Conservation (phyloP, 2,888 invertebrate species). For the Gortyna flavago region DNA sequence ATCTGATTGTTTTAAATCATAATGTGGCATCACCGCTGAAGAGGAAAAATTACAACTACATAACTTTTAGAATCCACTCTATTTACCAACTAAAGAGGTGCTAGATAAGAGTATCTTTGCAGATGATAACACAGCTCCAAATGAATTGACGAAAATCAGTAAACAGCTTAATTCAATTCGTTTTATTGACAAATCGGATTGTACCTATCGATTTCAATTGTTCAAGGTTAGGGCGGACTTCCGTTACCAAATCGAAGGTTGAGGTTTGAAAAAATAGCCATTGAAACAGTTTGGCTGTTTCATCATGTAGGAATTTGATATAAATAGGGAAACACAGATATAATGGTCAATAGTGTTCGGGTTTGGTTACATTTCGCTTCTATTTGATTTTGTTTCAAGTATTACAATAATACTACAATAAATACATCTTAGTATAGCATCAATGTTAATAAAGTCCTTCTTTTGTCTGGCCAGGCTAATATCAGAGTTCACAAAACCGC, state of each 20-base stretch:
- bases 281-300: slow-evolving; percentile 58
- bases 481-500: too few relatives aligned
- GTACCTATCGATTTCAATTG: slow-evolving; percentile 51
- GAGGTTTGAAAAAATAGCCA: slow-evolving; percentile 34
- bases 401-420: not conserved
- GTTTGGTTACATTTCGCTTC: not conserved
- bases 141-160: slow-evolving; percentile 21
- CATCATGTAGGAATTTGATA: slow-evolving; percentile 53
- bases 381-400: not conserved
- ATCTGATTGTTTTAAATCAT: too few relatives aligned
- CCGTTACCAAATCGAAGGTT: slow-evolving; percentile 65
- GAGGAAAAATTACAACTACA: too few relatives aligned
- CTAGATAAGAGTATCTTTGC: not conserved
- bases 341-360: slow-evolving; percentile 30
- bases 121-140: not conserved
- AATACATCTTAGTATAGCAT: not conserved
- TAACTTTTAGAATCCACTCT: too few relatives aligned
- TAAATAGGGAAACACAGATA: slow-evolving; percentile 50
- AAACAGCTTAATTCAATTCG: slow-evolving; percentile 40
- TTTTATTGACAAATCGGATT: slow-evolving; percentile 42
- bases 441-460: not conserved
- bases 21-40: too few relatives aligned
- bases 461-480: too few relatives aligned
- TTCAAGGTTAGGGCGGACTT: slow-evolving; percentile 48
- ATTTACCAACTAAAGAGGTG: not conserved